Evolutionary conservation across 1,140 invertebrate species (phyloP).

Genomic region (Stegodyphus mimosarum): DNA sequence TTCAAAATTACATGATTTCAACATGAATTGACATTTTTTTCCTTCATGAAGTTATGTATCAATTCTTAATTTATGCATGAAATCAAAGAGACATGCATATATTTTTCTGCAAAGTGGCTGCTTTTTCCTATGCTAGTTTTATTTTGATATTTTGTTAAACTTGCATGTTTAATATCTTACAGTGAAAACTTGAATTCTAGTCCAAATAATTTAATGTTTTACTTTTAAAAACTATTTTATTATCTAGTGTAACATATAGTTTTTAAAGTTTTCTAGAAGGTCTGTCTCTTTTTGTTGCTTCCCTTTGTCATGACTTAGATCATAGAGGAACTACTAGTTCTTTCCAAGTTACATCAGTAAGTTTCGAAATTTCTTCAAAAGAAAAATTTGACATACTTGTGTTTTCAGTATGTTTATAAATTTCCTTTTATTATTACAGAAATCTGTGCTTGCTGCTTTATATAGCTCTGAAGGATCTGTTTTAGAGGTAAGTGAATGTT

Average conservation of each 20-base stretch:
- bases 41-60: too few relatives aligned
- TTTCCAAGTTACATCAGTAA: constrained; percentile 76
- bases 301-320: constrained; percentile 92
- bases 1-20: too few relatives aligned
- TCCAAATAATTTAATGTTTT: too few relatives aligned
- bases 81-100: too few relatives aligned
- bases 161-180: too few relatives aligned
- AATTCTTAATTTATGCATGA: too few relatives aligned
- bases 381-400: background rate
- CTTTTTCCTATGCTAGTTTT: too few relatives aligned
- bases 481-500: constrained; percentile 64
- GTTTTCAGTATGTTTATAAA: background rate
- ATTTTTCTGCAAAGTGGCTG: too few relatives aligned
- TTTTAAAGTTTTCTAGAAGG: constrained; percentile 78
- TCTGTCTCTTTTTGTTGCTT: constrained; percentile 91
- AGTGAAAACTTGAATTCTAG: too few relatives aligned
- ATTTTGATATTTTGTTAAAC: too few relatives aligned
- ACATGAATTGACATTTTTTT: too few relatives aligned
- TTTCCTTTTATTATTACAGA: constrained; percentile 21
- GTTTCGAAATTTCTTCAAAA: constrained; percentile 2
- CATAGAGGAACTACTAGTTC: constrained; percentile 92
- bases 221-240: too few relatives aligned
- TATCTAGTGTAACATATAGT: background rate
- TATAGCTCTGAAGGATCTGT: constrained; percentile 61
- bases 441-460: constrained; percentile 55